Percentiles rank a stretch among this genome's conserved stretches.
phyloP scores from a whole-genome alignment of 2,113 vertebrate species.

The Xiphophorus maculatus region DNA sequence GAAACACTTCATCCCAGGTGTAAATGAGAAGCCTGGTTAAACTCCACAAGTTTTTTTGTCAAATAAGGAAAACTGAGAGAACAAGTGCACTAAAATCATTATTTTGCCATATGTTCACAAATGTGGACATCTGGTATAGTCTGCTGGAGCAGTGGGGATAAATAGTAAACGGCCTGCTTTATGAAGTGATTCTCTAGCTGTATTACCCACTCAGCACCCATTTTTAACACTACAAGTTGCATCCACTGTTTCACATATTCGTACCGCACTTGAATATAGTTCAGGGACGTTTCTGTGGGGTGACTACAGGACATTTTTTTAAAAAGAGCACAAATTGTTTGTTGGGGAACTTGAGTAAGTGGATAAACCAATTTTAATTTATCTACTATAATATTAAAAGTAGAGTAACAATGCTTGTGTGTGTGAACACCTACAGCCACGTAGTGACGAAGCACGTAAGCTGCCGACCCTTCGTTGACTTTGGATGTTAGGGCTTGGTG shows the following conservation, averaged over 20 bases:
- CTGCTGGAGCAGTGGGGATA: neutral
- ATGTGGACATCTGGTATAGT: neutral
- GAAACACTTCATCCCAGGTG: slow-evolving; percentile 38
- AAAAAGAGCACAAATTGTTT: neutral
- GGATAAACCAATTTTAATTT: neutral
- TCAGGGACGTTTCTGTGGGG: neutral
- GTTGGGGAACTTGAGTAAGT: too few relatives aligned
- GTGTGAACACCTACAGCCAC: slow-evolving; percentile 68
- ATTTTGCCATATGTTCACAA: neutral
- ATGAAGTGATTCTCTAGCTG: neutral
- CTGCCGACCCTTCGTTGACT: slow-evolving; percentile 85
- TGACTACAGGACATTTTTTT: neutral
- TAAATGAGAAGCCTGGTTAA: slow-evolving; percentile 35
- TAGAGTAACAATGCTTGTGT: neutral
- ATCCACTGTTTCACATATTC: neutral
- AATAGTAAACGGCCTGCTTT: neutral
- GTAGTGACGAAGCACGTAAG: slow-evolving; percentile 92
- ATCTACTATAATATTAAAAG: neutral
- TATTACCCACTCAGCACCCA: neutral
- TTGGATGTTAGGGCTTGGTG: slow-evolving; percentile 83
- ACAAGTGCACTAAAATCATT: slow-evolving; percentile 12
- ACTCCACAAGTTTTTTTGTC: neutral
- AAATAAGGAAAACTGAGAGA: slow-evolving; percentile 5
- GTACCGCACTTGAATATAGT: neutral
- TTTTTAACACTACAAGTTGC: neutral